Evolutionary conservation across 2,888 invertebrate species (phyloP).

Genomic region (Stramonita haemastoma): DNA sequence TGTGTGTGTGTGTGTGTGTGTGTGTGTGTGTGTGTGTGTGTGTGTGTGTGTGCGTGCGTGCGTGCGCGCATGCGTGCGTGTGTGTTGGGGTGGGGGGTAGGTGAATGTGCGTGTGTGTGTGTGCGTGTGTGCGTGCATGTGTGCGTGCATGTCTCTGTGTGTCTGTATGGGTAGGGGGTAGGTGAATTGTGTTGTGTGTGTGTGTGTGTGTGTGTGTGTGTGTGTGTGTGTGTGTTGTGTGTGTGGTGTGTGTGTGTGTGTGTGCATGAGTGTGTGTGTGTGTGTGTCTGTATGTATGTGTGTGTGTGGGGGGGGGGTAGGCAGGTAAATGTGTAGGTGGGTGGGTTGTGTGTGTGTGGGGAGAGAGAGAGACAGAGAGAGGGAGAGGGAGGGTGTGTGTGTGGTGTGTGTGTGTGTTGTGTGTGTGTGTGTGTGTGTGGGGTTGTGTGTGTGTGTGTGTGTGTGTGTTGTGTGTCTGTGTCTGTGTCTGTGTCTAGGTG

Average conservation of each 20-base stretch:
- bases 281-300: too few species aligned
- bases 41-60: background rate
- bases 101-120: too few species aligned
- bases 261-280: conserved; percentile 1
- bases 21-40: background rate
- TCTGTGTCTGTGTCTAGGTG: background rate
- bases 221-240: conserved; percentile 8
- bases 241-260: background rate
- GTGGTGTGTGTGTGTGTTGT: background rate
- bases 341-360: background rate
- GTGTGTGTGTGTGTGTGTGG: too few species aligned
- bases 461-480: background rate
- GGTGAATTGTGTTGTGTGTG: background rate
- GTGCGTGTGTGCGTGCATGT: background rate
- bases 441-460: background rate
- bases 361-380: too few species aligned
- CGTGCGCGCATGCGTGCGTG: background rate
- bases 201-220: background rate
- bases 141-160: background rate
- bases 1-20: background rate
- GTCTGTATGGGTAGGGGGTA: background rate
- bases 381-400: too few species aligned
- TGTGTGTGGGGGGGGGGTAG: background rate
- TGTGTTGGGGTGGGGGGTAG: too few species aligned
- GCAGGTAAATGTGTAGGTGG: too few species aligned